phyloP scores from a whole-genome alignment of 2,888 invertebrate species.

The Mongoloraphidia duomilia region DNA sequence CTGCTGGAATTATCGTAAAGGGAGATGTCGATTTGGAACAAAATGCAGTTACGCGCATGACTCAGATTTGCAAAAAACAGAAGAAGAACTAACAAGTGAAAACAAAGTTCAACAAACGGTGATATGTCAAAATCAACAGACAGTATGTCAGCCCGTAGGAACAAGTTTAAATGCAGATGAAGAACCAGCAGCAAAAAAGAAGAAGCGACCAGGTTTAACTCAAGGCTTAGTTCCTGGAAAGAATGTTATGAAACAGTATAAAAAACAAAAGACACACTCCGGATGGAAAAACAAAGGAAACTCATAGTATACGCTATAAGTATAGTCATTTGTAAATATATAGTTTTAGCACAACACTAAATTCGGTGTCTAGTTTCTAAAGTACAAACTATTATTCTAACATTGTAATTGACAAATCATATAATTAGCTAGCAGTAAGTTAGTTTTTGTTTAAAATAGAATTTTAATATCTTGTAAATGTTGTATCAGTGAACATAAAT shows the following conservation, averaged over 20 bases:
- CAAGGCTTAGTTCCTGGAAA: conserved; percentile 68
- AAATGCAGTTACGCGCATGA: conserved; percentile 88
- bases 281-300: no score
- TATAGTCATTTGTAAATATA: no score
- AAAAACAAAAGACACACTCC: conserved; percentile 36
- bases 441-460: no score
- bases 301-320: no score
- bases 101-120: conserved; percentile 31
- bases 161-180: conserved; percentile 12
- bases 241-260: conserved; percentile 68
- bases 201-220: conserved; percentile 65
- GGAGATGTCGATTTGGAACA: conserved; percentile 77
- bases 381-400: no score
- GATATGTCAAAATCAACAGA: conserved; percentile 23
- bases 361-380: no score
- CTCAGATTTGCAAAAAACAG: conserved; percentile 58
- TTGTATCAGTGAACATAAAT: no score
- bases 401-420: no score
- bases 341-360: no score
- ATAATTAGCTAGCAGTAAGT: no score
- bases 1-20: conserved; percentile 87
- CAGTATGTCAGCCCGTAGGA: conserved; percentile 3
- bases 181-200: conserved; percentile 29
- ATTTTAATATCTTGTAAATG: no score
- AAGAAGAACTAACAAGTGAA: conserved; percentile 41